phyloP scores from a whole-genome alignment of 1,140 invertebrate species.

The Zaprionus gabonicus region DNA sequence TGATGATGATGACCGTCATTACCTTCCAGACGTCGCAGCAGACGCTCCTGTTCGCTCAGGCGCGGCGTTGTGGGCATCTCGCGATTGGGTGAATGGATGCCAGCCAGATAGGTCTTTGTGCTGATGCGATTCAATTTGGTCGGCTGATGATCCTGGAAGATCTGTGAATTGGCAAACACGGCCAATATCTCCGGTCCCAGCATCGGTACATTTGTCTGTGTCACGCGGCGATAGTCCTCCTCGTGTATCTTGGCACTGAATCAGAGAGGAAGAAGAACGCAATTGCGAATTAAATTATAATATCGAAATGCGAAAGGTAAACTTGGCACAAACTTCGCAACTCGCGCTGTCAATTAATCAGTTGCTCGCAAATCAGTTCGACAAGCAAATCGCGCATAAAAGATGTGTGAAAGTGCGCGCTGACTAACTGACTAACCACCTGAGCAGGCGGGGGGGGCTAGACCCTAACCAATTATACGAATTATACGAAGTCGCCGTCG shows the following conservation, averaged over 20 bases:
- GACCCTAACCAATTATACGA: neutral
- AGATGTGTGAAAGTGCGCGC: constrained; percentile 21
- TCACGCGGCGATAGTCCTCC: constrained; percentile 82
- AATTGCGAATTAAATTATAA: constrained; percentile 1
- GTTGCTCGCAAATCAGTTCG: constrained; percentile 45
- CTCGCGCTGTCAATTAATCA: constrained; percentile 19
- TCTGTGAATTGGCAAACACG: constrained; percentile 84
- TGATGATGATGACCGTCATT: constrained; percentile 63
- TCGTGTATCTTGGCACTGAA: constrained; percentile 81
- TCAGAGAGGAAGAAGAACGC: neutral
- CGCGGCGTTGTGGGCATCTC: constrained; percentile 73
- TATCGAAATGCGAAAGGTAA: neutral
- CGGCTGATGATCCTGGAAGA: constrained; percentile 83
- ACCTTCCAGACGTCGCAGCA: constrained; percentile 82
- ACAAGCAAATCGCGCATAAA: neutral
- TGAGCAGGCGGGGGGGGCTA: neutral
- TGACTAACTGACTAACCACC: neutral
- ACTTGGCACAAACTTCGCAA: neutral
- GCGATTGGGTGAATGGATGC: constrained; percentile 72
- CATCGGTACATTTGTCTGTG: constrained; percentile 81
- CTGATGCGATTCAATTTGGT: constrained; percentile 76
- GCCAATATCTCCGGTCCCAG: constrained; percentile 81
- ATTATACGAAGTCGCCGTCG: neutral
- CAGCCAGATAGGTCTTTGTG: constrained; percentile 75
- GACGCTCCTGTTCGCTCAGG: constrained; percentile 75